Evolutionary conservation across 2,888 invertebrate species (phyloP).

Genomic region (Dolichopus griseipennis): DNA sequence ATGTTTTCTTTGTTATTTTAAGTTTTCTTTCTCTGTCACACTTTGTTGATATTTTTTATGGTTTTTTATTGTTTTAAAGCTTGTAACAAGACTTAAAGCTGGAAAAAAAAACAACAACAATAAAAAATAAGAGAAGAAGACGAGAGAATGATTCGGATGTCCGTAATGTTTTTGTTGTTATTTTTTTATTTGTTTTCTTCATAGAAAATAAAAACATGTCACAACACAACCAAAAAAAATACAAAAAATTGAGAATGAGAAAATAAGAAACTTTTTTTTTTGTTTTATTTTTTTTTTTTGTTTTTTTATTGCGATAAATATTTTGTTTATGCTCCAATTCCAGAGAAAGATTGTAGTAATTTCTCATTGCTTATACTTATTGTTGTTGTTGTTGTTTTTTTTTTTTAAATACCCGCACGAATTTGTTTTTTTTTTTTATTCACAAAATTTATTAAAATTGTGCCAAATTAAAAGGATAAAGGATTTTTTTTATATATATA

Average conservation of each 20-base stretch:
- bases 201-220: not conserved
- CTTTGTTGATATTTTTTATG: not conserved
- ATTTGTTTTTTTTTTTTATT: too few relatives aligned
- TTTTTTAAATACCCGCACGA: not conserved
- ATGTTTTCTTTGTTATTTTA: not conserved
- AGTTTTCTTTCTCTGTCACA: not conserved
- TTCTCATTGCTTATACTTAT: not conserved
- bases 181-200: not conserved
- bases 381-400: not conserved
- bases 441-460: not conserved
- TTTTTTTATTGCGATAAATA: not conserved
- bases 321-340: constrained; percentile 6
- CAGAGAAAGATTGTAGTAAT: not conserved
- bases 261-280: not conserved
- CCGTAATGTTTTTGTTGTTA: not conserved
- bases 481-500: too few relatives aligned
- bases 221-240: not conserved
- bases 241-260: too few relatives aligned
- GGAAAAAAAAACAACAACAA: too few relatives aligned
- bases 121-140: not conserved
- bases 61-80: not conserved
- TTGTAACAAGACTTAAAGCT: not conserved
- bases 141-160: not conserved
- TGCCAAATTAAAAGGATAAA: not conserved
- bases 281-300: too few relatives aligned